Conservation (phyloP, 2,797 vertebrate species). For the Sebastes kiyomatsui region DNA sequence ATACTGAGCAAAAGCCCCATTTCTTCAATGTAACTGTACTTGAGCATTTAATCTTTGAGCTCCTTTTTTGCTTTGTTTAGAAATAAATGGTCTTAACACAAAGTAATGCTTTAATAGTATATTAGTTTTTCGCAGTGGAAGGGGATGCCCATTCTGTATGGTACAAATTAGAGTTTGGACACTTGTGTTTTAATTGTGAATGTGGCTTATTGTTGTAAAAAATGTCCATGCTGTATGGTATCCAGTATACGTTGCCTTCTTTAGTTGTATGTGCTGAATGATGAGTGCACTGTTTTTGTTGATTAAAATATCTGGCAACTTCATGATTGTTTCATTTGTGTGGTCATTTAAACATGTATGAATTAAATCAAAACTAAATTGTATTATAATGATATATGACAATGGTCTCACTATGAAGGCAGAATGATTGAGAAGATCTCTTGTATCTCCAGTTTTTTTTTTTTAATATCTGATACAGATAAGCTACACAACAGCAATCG, state of each 20-base stretch:
- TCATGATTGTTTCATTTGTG: no score
- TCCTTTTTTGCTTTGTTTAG: background rate
- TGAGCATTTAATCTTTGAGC: no score
- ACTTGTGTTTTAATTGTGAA: background rate
- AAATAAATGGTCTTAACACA: background rate
- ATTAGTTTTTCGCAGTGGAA: background rate
- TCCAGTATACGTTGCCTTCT: background rate
- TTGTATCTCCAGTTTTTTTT: no score
- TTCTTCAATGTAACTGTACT: background rate
- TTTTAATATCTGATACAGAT: no score
- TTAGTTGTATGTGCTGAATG: background rate
- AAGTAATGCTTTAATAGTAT: background rate
- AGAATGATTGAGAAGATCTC: no score
- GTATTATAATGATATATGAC: no score
- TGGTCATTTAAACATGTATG: no score
- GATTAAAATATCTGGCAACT: no score
- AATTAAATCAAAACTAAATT: no score
- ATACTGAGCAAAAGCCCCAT: background rate
- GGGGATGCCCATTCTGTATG: background rate
- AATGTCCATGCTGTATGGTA: background rate
- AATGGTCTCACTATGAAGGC: no score
- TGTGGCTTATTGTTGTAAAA: background rate
- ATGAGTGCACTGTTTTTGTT: no score
- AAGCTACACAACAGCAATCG: no score
- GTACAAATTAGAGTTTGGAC: background rate